Evolutionary conservation across 1,140 invertebrate genomes (phyloP).

Genomic region (Idris sp.): DNA sequence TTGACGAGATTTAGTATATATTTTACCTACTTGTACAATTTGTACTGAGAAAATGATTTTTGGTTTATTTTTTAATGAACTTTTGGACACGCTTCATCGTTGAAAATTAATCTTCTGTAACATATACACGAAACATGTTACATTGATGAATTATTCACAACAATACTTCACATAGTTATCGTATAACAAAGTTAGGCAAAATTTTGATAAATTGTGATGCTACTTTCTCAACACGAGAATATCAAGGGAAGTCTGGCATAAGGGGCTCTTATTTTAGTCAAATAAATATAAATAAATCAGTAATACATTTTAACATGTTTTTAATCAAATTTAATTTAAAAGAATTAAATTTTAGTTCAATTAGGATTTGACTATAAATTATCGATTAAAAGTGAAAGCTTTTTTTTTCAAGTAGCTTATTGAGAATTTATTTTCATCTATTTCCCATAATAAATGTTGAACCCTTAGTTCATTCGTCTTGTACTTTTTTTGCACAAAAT

Average conservation of each 20-base stretch:
- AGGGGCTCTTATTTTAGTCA: not conserved
- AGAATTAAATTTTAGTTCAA: no score
- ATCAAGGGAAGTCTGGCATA: not conserved
- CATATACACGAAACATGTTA: no score
- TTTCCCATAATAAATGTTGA: slow-evolving; percentile 1
- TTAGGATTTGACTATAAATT: no score
- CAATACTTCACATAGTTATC: not conserved
- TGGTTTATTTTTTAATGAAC: not conserved
- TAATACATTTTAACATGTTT: no score
- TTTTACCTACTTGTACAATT: no score
- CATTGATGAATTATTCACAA: slow-evolving; percentile 3
- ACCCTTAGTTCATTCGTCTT: not conserved
- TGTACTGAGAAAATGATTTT: no score
- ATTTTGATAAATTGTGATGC: not conserved
- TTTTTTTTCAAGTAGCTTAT: no score
- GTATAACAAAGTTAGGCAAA: not conserved
- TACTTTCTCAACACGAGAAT: slow-evolving; percentile 4
- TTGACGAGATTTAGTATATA: not conserved
- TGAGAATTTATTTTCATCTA: not conserved
- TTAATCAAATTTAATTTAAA: no score
- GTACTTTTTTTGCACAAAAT: not conserved
- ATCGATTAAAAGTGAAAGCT: no score
- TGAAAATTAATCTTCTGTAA: no score
- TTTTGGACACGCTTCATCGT: not conserved
- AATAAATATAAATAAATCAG: no score